These are phyloP conservation scores for Streptopelia turtur DNA, from an alignment of 2,797 vertebrate genomes.

Conservation along the genomic window DNA sequence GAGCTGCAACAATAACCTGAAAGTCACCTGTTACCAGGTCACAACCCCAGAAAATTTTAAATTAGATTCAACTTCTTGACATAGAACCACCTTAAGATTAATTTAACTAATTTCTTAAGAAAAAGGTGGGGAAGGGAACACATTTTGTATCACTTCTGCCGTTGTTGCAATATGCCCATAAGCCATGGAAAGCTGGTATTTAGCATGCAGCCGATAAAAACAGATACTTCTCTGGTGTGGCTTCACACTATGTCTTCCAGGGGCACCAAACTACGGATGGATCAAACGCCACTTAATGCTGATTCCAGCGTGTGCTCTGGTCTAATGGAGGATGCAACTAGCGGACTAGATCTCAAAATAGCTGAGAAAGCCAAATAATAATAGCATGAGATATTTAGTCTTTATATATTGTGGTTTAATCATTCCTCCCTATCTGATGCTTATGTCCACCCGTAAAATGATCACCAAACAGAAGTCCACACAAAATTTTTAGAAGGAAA, in stretches of 20 bases:
- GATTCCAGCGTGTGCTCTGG: background rate
- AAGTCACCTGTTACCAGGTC: background rate
- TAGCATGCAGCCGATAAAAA: background rate
- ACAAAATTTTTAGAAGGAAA: background rate
- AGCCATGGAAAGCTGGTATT: background rate
- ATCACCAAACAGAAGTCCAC: background rate
- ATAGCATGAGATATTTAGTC: background rate
- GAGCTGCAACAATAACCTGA: background rate
- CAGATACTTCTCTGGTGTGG: background rate
- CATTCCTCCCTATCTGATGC: background rate
- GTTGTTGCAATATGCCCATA: background rate
- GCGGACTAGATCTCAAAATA: background rate
- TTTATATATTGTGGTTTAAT: background rate
- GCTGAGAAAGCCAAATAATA: background rate
- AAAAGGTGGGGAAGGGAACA: background rate
- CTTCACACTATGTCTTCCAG: background rate
- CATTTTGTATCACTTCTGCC: background rate
- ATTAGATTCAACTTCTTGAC: background rate
- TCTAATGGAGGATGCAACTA: background rate
- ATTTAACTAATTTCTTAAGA: background rate
- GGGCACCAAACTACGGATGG: background rate
- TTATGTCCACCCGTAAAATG: background rate
- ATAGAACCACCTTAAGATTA: background rate
- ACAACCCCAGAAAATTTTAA: background rate
- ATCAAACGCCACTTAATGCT: accelerated